phyloP scores from a whole-genome alignment of 2,797 vertebrate species.

The Phataginus tricuspis region DNA sequence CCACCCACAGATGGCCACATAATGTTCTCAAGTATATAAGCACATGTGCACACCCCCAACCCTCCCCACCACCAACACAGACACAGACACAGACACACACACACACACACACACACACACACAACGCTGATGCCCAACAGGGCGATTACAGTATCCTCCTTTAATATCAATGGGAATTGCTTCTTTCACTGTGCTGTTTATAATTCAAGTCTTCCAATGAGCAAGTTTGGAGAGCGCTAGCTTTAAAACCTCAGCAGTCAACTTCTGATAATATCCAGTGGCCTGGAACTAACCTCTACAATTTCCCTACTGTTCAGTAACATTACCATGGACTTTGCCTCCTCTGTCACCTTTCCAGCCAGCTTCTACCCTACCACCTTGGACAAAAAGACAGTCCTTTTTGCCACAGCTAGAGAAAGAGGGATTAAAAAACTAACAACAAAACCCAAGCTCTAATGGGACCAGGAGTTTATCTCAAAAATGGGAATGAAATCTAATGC shows the following conservation, averaged over 20 bases:
- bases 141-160: background rate
- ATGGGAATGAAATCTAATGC: slow-evolving; percentile 34
- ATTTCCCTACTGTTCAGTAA: background rate
- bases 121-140: background rate
- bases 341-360: background rate
- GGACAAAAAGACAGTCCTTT: background rate
- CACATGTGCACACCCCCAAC: too few relatives aligned
- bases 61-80: too few relatives aligned
- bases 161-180: background rate
- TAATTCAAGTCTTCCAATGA: background rate
- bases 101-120: background rate
- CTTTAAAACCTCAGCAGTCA: background rate
- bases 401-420: background rate
- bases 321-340: background rate
- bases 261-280: background rate
- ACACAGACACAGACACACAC: background rate
- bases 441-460: background rate
- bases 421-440: background rate
- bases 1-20: background rate
- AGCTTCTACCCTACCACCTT: background rate
- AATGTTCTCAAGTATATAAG: background rate
- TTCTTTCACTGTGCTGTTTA: background rate
- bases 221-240: background rate
- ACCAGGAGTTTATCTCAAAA: background rate
- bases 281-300: background rate